These are phyloP conservation scores for Scelioninae gen. 1 DNA, from an alignment of 2,888 invertebrate species.

Conservation along the genomic window DNA sequence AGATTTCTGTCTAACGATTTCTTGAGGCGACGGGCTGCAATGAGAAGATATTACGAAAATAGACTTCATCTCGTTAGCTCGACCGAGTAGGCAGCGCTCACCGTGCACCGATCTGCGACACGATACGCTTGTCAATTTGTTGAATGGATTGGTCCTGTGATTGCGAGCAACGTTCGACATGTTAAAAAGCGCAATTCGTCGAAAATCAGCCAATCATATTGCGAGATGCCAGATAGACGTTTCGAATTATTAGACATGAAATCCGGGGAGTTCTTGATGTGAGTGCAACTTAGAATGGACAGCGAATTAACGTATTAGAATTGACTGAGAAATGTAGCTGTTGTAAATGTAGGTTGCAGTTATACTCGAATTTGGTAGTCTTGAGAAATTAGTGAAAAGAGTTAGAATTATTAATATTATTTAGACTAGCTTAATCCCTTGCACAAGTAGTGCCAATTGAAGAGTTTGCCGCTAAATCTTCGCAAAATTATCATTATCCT, in stretches of 20 bases:
- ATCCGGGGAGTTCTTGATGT: conserved; percentile 20
- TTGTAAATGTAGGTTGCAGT: background rate
- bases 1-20: conserved; percentile 68
- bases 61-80: conserved; percentile 63
- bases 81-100: conserved; percentile 51
- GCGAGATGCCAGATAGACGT: conserved; percentile 46
- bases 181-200: conserved; percentile 54
- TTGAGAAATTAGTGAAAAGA: background rate
- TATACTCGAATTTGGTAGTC: background rate
- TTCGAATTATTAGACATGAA: conserved; percentile 49
- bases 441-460: too few species aligned
- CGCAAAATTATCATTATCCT: too few species aligned
- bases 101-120: conserved; percentile 55
- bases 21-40: conserved; percentile 67
- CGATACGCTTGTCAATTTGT: conserved; percentile 69
- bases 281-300: conserved; percentile 15
- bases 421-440: too few species aligned
- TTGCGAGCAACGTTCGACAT: conserved; percentile 46
- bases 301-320: conserved; percentile 1
- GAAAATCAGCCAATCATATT: conserved; percentile 57
- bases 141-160: conserved; percentile 62
- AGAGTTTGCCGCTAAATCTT: too few species aligned
- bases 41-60: conserved; percentile 70
- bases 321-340: conserved; percentile 1
- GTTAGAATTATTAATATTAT: too few species aligned